phyloP scores from a whole-genome alignment of 2,797 vertebrate genomes.

The Smutsia temminckii region DNA sequence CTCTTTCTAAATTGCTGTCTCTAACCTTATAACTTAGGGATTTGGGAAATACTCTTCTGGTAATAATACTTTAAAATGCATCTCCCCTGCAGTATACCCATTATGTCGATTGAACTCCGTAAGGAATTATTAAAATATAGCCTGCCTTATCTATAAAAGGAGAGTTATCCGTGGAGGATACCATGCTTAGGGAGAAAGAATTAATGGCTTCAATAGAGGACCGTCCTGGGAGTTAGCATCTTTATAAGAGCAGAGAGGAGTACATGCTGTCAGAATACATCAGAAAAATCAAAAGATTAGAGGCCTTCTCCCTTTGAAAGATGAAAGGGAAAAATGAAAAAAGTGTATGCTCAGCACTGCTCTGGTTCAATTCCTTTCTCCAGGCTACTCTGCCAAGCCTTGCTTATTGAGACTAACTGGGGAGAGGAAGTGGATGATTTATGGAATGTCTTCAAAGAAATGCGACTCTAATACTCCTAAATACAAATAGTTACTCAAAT shows the following conservation, averaged over 20 bases:
- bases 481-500: background rate
- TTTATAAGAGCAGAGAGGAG: background rate
- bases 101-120: conserved; percentile 54
- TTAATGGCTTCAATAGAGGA: background rate
- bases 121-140: conserved; percentile 55
- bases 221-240: background rate
- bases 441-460: conserved; percentile 28
- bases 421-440: background rate
- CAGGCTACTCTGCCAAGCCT: background rate
- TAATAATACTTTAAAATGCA: conserved; percentile 41
- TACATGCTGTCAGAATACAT: conserved; percentile 15
- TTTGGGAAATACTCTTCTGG: conserved; percentile 42
- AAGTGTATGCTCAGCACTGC: background rate
- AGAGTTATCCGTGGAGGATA: conserved; percentile 29
- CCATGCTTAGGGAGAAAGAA: background rate
- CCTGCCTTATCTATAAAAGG: background rate
- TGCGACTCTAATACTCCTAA: background rate
- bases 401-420: background rate
- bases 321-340: background rate
- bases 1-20: conserved; percentile 58
- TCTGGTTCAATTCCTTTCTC: background rate
- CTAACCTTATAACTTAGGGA: conserved; percentile 19
- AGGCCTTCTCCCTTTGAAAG: background rate
- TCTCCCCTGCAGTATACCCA: conserved; percentile 39
- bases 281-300: conserved; percentile 25